Evolutionary conservation across 2,888 invertebrate genomes (phyloP), one percentile per base, ranked within the genome.

Genomic region (Tetranychus piercei): DNA sequence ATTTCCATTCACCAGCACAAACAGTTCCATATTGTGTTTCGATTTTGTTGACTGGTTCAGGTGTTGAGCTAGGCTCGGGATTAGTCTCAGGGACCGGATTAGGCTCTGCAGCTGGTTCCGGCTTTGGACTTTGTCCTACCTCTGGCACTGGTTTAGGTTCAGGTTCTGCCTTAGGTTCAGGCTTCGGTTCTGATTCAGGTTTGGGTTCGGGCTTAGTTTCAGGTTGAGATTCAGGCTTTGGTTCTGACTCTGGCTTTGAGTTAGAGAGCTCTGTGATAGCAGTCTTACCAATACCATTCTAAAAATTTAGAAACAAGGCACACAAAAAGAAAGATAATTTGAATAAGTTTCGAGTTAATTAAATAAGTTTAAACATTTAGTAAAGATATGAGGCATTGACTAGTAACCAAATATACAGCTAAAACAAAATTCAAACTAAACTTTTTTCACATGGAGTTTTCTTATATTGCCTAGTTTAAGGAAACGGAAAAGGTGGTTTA

Each of bases 1-100:
- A 84, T 79, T 87, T 87, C 90, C 90, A 93, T 80, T 89, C 88
- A 0, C 89, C 91, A 1, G 15, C 23, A 72, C 78, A 78, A 34
- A 64, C 69, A 43, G 66, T 76, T 15, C 72, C 75, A 45, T 73
- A 73, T 34, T 9, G 6, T 4, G 45, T 44, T 6, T 44, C 44
- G 1, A 72, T 20, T 7, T 72, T 45, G 1, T 44, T 44, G 15
- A n/a, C 43, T 11, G 22, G 66, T 11, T 69, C 69, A 23, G 75
- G 43, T 34, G 72, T 44, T 7, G 72, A 67, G 20, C 72, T 43
- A 8, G 73, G 44, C n/a, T 72, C 70, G 1, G 71, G 43, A 15
- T 66, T 20, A 20, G 76, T 8, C 6, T 23, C 20, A 6, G 55
- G 75, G 3, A 11, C 69, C 11, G 22, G 69, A 11, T 20, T 69